Percentiles rank a stretch among this genome's conserved stretches.
phyloP scores from a whole-genome alignment of 2,888 invertebrate genomes.

The Ditula angustiorana region DNA sequence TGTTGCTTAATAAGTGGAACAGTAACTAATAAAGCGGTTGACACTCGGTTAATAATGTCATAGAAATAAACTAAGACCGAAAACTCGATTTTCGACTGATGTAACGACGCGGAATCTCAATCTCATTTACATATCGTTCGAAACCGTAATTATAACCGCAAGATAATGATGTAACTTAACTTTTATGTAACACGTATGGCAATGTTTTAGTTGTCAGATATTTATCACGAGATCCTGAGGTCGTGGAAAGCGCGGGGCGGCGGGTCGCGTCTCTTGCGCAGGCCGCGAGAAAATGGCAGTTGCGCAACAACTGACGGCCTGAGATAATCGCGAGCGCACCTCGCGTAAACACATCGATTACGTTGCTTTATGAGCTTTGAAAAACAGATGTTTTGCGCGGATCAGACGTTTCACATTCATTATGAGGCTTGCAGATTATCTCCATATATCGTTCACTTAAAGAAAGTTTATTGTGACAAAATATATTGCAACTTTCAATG shows the following conservation, averaged over 20 bases:
- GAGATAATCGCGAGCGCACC: conserved; percentile 38
- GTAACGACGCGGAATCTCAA: conserved; percentile 30
- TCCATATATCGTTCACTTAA: not conserved
- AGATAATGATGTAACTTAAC: conserved; percentile 30
- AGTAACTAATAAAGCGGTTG: conserved; percentile 12
- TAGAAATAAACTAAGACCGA: conserved; percentile 25
- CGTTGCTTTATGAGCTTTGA: conserved; percentile 33
- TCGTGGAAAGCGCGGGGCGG: conserved; percentile 63
- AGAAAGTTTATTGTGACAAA: not conserved
- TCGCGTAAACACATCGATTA: conserved; percentile 42
- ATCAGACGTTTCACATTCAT: conserved; percentile 22
- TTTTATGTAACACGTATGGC: conserved; percentile 37
- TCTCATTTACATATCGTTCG: conserved; percentile 19
- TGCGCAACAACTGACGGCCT: conserved; percentile 46
- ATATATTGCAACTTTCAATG: conserved; percentile 7
- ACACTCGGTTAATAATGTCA: conserved; percentile 13
- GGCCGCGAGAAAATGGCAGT: conserved; percentile 54
- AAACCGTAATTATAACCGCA: conserved; percentile 37
- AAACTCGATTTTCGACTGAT: conserved; percentile 14
- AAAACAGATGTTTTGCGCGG: conserved; percentile 25
- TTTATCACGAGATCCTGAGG: conserved; percentile 53
- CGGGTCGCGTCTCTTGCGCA: conserved; percentile 47
- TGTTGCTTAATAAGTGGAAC: not conserved
- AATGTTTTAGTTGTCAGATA: conserved; percentile 38
- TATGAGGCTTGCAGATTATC: not conserved